These are phyloP conservation scores for Plebejus anna DNA, from an alignment of 2,888 invertebrate genomes.

Conservation along the genomic window DNA sequence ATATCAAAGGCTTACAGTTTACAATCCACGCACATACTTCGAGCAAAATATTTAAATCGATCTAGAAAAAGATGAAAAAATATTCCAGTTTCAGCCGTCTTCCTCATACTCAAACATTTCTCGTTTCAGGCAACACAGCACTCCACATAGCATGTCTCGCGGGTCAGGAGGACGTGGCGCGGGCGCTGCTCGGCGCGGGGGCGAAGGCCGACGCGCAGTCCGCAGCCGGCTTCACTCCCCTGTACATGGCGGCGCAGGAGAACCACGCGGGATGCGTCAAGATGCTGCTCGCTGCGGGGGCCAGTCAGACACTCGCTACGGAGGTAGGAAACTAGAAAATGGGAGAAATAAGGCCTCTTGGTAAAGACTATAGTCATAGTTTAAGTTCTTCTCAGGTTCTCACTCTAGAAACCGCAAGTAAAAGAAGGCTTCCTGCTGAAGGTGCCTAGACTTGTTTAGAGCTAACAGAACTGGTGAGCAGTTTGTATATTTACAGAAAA, in stretches of 20 bases:
- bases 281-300: conserved; percentile 93
- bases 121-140: conserved; percentile 85
- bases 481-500: too few species aligned
- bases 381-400: too few species aligned
- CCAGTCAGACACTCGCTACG: conserved; percentile 97
- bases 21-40: too few species aligned
- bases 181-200: conserved; percentile 92
- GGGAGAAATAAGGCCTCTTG: too few species aligned
- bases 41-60: too few species aligned
- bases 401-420: too few species aligned
- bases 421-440: too few species aligned
- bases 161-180: conserved; percentile 96
- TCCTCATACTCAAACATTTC: not conserved
- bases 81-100: not conserved
- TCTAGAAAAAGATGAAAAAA: too few species aligned
- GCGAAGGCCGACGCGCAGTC: conserved; percentile 98
- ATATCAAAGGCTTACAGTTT: too few species aligned
- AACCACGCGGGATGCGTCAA: conserved; percentile 96
- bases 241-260: conserved; percentile 99
- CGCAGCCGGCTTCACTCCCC: conserved; percentile 97
- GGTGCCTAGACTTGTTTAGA: too few species aligned
- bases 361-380: too few species aligned
- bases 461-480: too few species aligned
- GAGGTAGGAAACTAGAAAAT: conserved; percentile 80
- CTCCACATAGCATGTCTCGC: conserved; percentile 98